Percentiles rank a stretch among this genome's conserved stretches.
phyloP scores from a whole-genome alignment of 2,797 vertebrate species.

The Podarcis siculus region DNA sequence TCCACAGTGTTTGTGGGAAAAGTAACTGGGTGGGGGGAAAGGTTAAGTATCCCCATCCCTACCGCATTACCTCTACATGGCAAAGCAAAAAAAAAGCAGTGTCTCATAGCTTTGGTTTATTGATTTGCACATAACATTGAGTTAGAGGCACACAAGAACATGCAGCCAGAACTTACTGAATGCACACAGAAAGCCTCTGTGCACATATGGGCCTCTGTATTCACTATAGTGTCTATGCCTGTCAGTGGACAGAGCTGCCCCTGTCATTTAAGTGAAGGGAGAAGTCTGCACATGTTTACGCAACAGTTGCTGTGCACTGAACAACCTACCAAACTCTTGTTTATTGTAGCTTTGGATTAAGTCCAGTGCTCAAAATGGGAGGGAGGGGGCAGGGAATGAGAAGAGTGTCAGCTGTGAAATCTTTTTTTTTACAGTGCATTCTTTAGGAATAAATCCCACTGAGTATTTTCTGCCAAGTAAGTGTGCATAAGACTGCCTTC shows the following conservation, averaged over 20 bases:
- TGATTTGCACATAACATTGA: background rate
- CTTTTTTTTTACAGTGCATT: background rate
- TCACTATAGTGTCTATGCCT: background rate
- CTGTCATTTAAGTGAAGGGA: background rate
- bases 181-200: background rate
- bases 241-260: background rate
- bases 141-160: background rate
- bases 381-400: too few species aligned
- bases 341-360: background rate
- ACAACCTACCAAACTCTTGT: too few species aligned
- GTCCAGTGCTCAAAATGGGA: background rate
- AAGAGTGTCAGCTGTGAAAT: background rate
- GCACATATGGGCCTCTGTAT: background rate
- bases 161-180: background rate
- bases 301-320: background rate
- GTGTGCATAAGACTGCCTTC: background rate
- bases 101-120: background rate
- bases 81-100: background rate
- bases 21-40: background rate
- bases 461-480: background rate
- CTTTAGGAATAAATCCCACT: background rate
- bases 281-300: background rate
- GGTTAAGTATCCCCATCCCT: background rate
- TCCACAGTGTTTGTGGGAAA: background rate
- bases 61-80: background rate